These are phyloP conservation scores for Pararge aegeria DNA, from an alignment of 1,140 invertebrate genomes.

Conservation along the genomic window DNA sequence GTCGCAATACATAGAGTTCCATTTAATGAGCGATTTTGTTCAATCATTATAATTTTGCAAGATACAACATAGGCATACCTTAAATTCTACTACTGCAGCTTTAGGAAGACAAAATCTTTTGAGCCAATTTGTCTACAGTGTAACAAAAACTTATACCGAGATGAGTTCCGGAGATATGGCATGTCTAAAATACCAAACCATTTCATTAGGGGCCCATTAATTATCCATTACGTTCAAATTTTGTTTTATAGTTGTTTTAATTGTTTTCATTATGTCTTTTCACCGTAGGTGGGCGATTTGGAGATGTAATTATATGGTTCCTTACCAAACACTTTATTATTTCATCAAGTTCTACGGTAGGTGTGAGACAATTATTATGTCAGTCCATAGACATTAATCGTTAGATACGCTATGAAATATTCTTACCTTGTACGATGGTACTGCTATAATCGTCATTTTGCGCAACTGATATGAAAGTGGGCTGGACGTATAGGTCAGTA, in stretches of 20 bases:
- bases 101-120: neutral
- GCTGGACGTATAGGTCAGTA: no score
- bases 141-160: neutral
- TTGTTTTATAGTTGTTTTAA: constrained; percentile 18
- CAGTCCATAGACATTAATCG: no score
- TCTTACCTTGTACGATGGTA: no score
- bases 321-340: constrained; percentile 21
- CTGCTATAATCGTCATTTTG: no score
- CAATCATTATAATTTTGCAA: no score
- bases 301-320: constrained; percentile 19
- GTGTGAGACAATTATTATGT: constrained; percentile 1
- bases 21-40: no score
- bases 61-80: no score
- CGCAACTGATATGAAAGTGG: no score
- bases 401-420: no score
- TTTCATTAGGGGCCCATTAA: constrained; percentile 11
- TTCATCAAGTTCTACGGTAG: constrained; percentile 11
- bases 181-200: neutral
- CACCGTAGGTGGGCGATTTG: constrained; percentile 11
- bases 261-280: constrained; percentile 23
- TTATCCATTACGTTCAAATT: constrained; percentile 12
- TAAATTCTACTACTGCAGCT: no score
- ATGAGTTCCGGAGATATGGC: neutral
- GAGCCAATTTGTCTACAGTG: neutral
- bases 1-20: no score